Base-by-base conservation (phyloP, 92 coral and sea anemone genomes). In the Montipora capitata region DNA sequence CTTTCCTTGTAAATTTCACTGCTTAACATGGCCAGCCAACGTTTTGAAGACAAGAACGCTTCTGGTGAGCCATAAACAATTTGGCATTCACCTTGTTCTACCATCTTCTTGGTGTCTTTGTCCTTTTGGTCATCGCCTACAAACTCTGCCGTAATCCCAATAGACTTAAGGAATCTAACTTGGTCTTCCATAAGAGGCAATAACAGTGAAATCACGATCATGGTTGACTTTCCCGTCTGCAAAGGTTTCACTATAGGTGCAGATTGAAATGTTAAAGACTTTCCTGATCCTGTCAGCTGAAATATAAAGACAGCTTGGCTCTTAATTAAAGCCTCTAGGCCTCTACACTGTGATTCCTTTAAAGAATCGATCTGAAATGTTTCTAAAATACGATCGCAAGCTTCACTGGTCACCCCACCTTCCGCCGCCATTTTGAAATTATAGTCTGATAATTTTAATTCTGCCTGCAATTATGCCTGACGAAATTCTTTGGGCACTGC, bases 51-150 rank as follows among this genome's bases (percentile, higher is more conserved):
- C 77, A 80, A 66, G 38, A 80, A 80, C 15, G 76, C 77, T 56
- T 80, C 87, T 11, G 78, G 78, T 43, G 86, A 81, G 41, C 86
- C 79, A 45, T 80, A 72, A 27, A 72, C 59, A 10, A 72, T 72
- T 72, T 72, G 77, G 77, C 77, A 72, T 44, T 72, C 39, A 10
- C 74, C 74, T 27, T 43, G 44, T 68, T 68, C 74, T 8, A 68
- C 51, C 14, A 3, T 3, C 40, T 35, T 8, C 14, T 41, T 68
- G 74, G 74, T 44, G 16, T 68, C 45, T 68, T 68, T 16, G 3
- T 43, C 1, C 11, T 8, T 68, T 14, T 68, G 74, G 39, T 68
- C 52, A 13, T 68, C 74, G 14, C 74, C 44, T 11, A 68, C 40
- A 39, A 68, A 35, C 74, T 68, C 74, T 1, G 48, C 74, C 5